Percentiles rank a stretch among this genome's conserved stretches.
These are phyloP conservation scores for Nyctibius bracteatus DNA, from an alignment of 2,113 vertebrate genomes.

Conservation along the genomic window DNA sequence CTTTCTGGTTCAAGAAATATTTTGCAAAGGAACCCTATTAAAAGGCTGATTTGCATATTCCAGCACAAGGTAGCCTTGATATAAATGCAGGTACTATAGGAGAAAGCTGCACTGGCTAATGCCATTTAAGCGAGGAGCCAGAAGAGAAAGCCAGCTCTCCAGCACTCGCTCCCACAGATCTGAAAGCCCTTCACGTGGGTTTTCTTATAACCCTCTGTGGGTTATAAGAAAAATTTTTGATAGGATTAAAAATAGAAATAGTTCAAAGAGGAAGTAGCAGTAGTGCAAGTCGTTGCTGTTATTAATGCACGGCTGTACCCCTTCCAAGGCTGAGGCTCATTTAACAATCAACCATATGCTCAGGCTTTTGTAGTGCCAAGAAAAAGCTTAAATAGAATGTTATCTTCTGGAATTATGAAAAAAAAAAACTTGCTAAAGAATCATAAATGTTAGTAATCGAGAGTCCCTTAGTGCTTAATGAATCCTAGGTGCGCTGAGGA, in stretches of 20 bases:
- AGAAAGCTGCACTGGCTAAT: not conserved
- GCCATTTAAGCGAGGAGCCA: not conserved
- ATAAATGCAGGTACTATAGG: not conserved
- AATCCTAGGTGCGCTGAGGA: not conserved
- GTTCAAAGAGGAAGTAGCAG: not conserved
- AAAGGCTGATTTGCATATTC: constrained; percentile 53
- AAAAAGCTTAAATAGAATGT: constrained; percentile 16
- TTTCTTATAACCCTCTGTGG: too few relatives aligned
- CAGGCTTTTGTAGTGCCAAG: not conserved
- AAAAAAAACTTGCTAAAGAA: not conserved
- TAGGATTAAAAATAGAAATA: not conserved
- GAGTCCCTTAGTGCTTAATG: not conserved
- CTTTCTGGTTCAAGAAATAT: constrained; percentile 69
- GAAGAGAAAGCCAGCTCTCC: not conserved
- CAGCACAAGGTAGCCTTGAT: constrained; percentile 21
- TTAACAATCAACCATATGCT: constrained; percentile 53
- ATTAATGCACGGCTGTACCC: not conserved
- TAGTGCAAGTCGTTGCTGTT: not conserved
- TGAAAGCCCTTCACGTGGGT: not conserved
- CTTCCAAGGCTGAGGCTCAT: constrained; percentile 50
- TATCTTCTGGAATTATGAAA: constrained; percentile 5
- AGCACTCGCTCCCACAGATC: not conserved
- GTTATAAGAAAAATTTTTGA: not conserved
- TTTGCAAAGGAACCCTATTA: constrained; percentile 67
- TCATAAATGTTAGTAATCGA: not conserved